Base-by-base conservation (phyloP, 2,888 invertebrate genomes). In the Cryptocheilus praepositus region DNA sequence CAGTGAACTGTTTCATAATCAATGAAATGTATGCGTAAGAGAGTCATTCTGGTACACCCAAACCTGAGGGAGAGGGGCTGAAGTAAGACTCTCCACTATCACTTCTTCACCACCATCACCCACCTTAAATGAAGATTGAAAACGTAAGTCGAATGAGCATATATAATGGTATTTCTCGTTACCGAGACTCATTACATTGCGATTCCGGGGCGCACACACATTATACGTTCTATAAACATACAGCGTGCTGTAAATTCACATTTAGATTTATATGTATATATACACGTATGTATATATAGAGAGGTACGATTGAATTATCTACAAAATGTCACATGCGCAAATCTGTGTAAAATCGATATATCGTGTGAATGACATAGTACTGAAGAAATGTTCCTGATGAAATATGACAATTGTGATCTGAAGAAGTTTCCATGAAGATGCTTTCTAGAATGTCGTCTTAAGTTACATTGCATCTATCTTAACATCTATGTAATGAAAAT, bases 31-130 rank as follows among this genome's bases (percentile, higher is more conserved):
- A 74, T 76, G 65, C 65, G 73, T 71, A 77, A 76, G 64, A 77
- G 74, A 73, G 78, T 76, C 77, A 83, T 69, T 80, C 76, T 81
- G 77, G 45, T 77, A 67, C 71, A 74, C 76, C 76, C 83, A 80
- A 79, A 84, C 84, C 84, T 84, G 83, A 36, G 36, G 36, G 77
- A 84, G 80, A 71, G 81, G 83, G 75, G 81, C 83, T 80, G 84
- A 80, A 74, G 84, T 83, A 76, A 84, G 82, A 84, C 73, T 84
- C 72, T 83, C 84, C 80, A 84, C 83, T 81, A 84, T 77, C 73
- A 82, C 76, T 67, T 83, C 84, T 79, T 84, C 84, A 66, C 84
- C 83, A 81, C 83, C 83, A 76, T 83, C 80, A 73, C 83, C 84
- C 80, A 84, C 84, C 84, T 84, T 84, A 73, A 83, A 83, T 69